phyloP scores from a whole-genome alignment of 2,797 vertebrate genomes.

The Paguma larvata region DNA sequence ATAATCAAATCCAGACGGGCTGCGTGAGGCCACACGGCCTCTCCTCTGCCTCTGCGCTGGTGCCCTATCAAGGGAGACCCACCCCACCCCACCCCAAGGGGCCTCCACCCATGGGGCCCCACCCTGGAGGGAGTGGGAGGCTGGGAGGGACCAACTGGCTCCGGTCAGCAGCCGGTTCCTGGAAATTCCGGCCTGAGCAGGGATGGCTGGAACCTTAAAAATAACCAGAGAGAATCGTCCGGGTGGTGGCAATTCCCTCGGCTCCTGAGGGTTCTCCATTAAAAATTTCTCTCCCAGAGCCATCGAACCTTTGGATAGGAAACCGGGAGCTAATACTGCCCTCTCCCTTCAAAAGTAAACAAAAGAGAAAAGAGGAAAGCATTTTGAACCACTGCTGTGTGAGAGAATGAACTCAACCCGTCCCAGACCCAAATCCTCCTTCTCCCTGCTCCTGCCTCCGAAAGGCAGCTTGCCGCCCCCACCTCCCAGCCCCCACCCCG shows the following conservation, averaged over 20 bases:
- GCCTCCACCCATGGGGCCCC: slow-evolving; percentile 81
- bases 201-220: slow-evolving; percentile 73
- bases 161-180: slow-evolving; percentile 77
- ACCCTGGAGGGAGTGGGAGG: slow-evolving; percentile 78
- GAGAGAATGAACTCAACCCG: neutral
- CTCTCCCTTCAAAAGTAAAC: slow-evolving; percentile 35
- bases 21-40: slow-evolving; percentile 65
- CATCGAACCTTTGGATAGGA: neutral
- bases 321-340: neutral
- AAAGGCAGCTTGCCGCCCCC: neutral
- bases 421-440: neutral
- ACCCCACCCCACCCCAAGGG: slow-evolving; percentile 76
- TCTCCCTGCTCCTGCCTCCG: neutral
- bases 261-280: neutral
- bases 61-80: slow-evolving; percentile 73
- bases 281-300: neutral
- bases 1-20: slow-evolving; percentile 82
- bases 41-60: neutral
- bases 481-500: neutral
- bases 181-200: slow-evolving; percentile 79
- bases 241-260: neutral
- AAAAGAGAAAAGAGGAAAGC: neutral
- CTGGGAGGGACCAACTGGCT: slow-evolving; percentile 73
- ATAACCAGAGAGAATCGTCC: slow-evolving; percentile 50
- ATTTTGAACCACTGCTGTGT: neutral